These are phyloP conservation scores for Protomyctophum bolini DNA, from an alignment of 2,113 vertebrate genomes.

Conservation along the genomic window DNA sequence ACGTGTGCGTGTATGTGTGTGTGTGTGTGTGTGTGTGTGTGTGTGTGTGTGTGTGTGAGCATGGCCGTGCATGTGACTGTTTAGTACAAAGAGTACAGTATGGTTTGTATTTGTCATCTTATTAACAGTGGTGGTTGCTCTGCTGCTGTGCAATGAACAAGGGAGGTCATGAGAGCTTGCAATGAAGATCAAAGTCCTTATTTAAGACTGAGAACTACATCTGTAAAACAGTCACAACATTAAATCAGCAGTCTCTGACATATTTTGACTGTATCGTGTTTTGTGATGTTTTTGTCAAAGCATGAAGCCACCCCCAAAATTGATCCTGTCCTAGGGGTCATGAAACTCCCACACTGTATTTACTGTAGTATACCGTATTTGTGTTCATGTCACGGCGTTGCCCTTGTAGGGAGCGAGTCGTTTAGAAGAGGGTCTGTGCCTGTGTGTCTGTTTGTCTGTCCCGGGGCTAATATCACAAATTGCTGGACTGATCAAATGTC, in stretches of 20 bases:
- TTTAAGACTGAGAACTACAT: slow-evolving; percentile 1
- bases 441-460: too few species aligned
- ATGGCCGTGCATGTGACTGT: neutral
- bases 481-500: too few species aligned
- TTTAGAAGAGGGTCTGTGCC: neutral
- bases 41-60: too few species aligned
- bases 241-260: neutral
- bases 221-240: slow-evolving; percentile 1
- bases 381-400: too few species aligned
- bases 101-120: slow-evolving; percentile 1
- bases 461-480: too few species aligned
- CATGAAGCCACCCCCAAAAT: neutral
- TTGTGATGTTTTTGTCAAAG: slow-evolving; percentile 5
- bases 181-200: neutral
- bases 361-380: neutral
- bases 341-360: slow-evolving; percentile 3
- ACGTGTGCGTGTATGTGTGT: too few species aligned
- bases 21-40: too few species aligned
- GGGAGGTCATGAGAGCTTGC: neutral
- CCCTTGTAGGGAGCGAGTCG: too few species aligned
- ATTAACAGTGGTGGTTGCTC: slow-evolving; percentile 1
- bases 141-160: neutral
- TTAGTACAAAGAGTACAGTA: neutral
- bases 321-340: neutral
- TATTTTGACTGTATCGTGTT: neutral